phyloP scores from a whole-genome alignment of 2,797 vertebrate genomes.

The Muscicapa comitata region DNA sequence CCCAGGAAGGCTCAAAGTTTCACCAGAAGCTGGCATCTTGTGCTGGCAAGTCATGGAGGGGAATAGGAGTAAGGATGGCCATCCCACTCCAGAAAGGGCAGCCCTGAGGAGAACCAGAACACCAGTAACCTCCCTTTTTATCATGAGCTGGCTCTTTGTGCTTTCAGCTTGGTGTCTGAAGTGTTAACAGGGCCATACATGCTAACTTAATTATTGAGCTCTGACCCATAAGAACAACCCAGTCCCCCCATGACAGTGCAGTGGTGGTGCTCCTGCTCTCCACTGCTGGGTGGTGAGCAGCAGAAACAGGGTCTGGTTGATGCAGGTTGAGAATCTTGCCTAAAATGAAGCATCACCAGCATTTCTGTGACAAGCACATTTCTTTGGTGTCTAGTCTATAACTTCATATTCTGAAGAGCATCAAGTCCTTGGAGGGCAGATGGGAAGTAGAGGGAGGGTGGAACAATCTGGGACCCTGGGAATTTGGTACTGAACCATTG shows the following conservation, averaged over 20 bases:
- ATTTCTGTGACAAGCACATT: neutral
- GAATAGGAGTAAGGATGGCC: neutral
- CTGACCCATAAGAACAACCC: neutral
- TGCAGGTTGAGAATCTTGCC: neutral
- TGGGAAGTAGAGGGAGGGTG: neutral
- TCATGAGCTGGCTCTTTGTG: neutral
- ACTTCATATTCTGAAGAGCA: neutral
- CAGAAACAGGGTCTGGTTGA: neutral
- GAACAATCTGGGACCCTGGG: neutral
- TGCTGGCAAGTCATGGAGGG: neutral
- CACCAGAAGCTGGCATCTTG: neutral
- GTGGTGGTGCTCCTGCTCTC: neutral
- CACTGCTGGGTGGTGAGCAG: neutral
- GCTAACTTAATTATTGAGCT: neutral
- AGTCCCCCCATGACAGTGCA: rapidly evolving
- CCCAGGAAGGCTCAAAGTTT: neutral
- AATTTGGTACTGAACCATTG: neutral
- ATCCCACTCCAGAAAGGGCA: neutral
- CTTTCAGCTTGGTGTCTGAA: neutral
- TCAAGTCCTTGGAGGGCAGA: neutral
- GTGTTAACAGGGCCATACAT: neutral
- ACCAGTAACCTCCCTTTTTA: neutral
- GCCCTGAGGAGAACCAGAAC: neutral
- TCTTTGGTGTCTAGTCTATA: neutral
- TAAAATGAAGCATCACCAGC: neutral